A percentile compares a stretch with the other conserved stretches of the same genome.
Evolutionary conservation across 2,113 vertebrate species (phyloP).

Genomic region (Percina caprodes): DNA sequence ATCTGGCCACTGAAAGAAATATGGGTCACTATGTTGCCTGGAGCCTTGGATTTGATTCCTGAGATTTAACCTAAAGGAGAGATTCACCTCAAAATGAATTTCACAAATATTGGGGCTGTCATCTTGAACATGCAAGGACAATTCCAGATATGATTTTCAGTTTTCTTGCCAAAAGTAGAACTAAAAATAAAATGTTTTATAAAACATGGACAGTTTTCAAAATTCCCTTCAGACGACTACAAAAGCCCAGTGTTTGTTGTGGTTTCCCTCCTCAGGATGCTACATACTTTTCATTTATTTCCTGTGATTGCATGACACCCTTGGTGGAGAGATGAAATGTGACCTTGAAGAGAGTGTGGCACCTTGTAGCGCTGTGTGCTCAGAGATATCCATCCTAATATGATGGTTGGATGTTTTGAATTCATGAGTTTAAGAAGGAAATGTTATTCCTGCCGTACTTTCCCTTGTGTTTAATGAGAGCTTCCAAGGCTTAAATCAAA

Average conservation of each 20-base stretch:
- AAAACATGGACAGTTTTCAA: neutral
- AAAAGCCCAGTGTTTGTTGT: constrained; percentile 37
- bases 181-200: neutral
- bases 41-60: constrained; percentile 45
- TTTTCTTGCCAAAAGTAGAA: neutral
- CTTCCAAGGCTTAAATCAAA: constrained; percentile 43
- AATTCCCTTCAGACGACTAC: constrained; percentile 12
- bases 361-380: constrained; percentile 51
- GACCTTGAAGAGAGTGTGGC: constrained; percentile 72
- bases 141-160: constrained; percentile 1
- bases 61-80: constrained; percentile 39
- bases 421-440: constrained; percentile 33
- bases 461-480: constrained; percentile 36
- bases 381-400: constrained; percentile 24
- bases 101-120: constrained; percentile 3
- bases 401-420: constrained; percentile 25
- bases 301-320: constrained; percentile 69
- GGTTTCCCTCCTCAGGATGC: constrained; percentile 35
- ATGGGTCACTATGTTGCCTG: constrained; percentile 51
- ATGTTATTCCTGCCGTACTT: constrained; percentile 16
- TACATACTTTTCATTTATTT: constrained; percentile 71
- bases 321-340: constrained; percentile 65
- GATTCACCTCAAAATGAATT: constrained; percentile 12
- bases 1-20: constrained; percentile 43
- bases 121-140: neutral